phyloP scores from a whole-genome alignment of 2,113 vertebrate species.

The Ptilorrhoa leucosticta region DNA sequence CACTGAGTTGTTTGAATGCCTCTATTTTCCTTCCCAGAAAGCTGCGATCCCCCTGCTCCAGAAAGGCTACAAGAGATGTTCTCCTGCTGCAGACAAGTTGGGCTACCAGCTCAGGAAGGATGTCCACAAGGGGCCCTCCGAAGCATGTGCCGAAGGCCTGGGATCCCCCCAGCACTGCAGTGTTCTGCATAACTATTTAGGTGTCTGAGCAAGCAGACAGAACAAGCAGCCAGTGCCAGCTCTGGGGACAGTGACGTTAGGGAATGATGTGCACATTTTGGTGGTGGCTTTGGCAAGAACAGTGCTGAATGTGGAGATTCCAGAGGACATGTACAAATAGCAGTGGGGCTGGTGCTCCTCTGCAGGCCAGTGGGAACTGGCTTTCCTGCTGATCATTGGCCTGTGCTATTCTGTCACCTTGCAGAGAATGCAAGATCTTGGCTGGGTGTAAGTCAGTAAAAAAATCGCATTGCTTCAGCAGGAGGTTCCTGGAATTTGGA shows the following conservation, averaged over 20 bases:
- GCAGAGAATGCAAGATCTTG: not conserved
- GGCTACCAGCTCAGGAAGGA: not conserved
- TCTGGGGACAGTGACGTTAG: not conserved
- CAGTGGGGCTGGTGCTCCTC: not conserved
- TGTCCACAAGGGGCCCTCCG: not conserved
- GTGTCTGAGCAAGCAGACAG: not conserved
- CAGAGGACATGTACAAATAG: not conserved
- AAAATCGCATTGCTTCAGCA: not conserved
- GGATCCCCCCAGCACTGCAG: not conserved
- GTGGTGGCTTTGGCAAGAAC: conserved; percentile 40
- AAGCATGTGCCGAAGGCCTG: not conserved
- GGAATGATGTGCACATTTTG: not conserved
- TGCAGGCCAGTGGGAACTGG: not conserved
- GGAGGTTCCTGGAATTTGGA: not conserved
- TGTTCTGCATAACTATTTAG: not conserved
- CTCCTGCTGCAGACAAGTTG: not conserved
- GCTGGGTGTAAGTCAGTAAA: not conserved
- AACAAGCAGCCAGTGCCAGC: not conserved
- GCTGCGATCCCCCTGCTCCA: not conserved
- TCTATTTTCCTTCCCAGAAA: not conserved
- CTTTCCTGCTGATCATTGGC: not conserved
- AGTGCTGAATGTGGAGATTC: conserved; percentile 23
- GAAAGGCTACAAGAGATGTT: not conserved
- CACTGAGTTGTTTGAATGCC: not conserved
- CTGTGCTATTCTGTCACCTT: not conserved